Evolutionary conservation across 2,113 vertebrate species (phyloP).

Genomic region (Mugil cephalus): DNA sequence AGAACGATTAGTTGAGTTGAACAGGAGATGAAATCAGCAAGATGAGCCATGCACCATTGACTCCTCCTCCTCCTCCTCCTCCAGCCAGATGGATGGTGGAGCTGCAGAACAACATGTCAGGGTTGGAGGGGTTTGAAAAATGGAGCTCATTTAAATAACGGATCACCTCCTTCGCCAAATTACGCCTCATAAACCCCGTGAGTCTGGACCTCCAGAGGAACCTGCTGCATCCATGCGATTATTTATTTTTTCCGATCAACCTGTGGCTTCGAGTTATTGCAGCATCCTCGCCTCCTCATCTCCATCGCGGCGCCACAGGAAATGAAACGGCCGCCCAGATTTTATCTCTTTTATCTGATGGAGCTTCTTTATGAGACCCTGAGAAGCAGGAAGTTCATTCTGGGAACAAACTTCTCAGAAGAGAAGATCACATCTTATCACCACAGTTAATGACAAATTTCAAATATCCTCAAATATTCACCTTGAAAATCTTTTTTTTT

Average conservation of each 20-base stretch:
- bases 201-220: neutral
- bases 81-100: conserved; percentile 46
- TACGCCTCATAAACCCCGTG: conserved; percentile 41
- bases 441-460: neutral
- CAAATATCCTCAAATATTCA: neutral
- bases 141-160: conserved; percentile 75
- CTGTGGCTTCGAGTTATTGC: conserved; percentile 15
- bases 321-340: conserved; percentile 56
- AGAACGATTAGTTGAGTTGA: neutral
- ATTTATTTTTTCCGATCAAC: neutral
- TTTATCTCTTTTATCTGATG: conserved; percentile 49
- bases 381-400: no score
- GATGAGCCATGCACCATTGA: conserved; percentile 7
- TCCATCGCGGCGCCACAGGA: conserved; percentile 47
- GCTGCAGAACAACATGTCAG: conserved; percentile 56
- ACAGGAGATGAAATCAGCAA: neutral
- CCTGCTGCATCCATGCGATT: neutral
- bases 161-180: conserved; percentile 54
- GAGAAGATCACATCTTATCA: neutral
- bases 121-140: conserved; percentile 58
- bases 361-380: conserved; percentile 49
- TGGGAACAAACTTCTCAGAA: neutral
- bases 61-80: conserved; percentile 3
- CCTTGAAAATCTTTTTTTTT: neutral
- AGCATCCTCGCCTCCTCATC: neutral